A percentile compares a stretch with the other conserved stretches of the same genome.
Evolutionary conservation across 2,113 vertebrate species (phyloP).

Genomic region (Pseudolaguvia tuberculata): DNA sequence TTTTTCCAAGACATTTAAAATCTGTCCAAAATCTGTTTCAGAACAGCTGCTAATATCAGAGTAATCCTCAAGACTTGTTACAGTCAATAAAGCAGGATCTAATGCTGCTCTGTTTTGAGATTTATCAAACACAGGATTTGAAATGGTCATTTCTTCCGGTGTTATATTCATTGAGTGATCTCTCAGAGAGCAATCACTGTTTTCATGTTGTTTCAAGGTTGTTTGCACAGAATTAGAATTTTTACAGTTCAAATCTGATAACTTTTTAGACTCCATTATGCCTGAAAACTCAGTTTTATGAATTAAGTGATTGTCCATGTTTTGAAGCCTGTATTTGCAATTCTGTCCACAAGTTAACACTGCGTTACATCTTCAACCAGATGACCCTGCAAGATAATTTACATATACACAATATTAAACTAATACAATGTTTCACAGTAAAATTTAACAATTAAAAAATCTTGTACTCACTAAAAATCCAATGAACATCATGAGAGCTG

Average conservation of each 20-base stretch:
- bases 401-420: background rate
- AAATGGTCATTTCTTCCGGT: conserved; percentile 42
- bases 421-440: background rate
- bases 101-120: conserved; percentile 55
- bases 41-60: conserved; percentile 68
- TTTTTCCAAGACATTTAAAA: conserved; percentile 53
- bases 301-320: conserved; percentile 52
- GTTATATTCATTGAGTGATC: conserved; percentile 45
- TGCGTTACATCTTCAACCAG: conserved; percentile 23
- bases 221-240: conserved; percentile 54
- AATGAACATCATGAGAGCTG: conserved; percentile 18
- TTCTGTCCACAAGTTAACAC: conserved; percentile 64
- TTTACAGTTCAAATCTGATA: conserved; percentile 52
- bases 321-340: conserved; percentile 50
- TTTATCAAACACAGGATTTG: conserved; percentile 45
- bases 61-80: conserved; percentile 57
- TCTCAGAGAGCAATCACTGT: conserved; percentile 47
- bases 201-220: conserved; percentile 54
- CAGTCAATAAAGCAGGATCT: conserved; percentile 52
- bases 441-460: background rate
- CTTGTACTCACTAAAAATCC: conserved; percentile 30
- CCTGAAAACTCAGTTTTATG: conserved; percentile 53
- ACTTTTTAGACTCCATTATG: conserved; percentile 47
- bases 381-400: conserved; percentile 50
- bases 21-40: conserved; percentile 50